Percentiles rank a stretch among this genome's conserved stretches.
phyloP scores from a whole-genome alignment of 2,797 vertebrate genomes.

The Phoxinus dragarum region DNA sequence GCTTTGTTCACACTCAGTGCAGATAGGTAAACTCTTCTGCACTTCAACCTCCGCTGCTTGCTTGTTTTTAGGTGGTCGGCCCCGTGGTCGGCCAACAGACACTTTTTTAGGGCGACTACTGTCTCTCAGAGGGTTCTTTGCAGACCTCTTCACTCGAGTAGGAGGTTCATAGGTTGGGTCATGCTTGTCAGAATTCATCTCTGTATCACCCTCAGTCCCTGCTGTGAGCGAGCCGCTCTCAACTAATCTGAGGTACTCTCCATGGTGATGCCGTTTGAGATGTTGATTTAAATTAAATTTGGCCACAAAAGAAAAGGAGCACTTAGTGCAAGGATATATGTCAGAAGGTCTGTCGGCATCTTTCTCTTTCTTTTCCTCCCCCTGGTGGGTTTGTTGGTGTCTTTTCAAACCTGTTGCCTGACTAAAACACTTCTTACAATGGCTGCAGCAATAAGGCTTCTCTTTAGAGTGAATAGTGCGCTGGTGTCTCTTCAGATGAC shows the following conservation, averaged over 20 bases:
- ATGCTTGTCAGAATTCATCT: conserved; percentile 37
- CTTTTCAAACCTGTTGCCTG: conserved; percentile 78
- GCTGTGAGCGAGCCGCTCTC: conserved; percentile 21
- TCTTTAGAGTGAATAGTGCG: conserved; percentile 79
- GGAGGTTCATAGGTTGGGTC: conserved; percentile 61
- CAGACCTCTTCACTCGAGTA: conserved; percentile 28
- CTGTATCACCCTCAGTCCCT: not conserved
- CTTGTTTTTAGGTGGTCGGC: conserved; percentile 56
- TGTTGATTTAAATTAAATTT: conserved; percentile 72
- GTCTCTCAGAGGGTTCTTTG: conserved; percentile 12
- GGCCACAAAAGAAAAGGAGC: conserved; percentile 66
- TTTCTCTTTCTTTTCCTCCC: conserved; percentile 17
- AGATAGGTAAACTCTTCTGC: conserved; percentile 9
- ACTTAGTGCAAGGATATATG: conserved; percentile 68
- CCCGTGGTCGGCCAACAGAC: conserved; percentile 40
- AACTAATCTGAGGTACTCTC: conserved; percentile 51
- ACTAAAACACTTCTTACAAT: conserved; percentile 78
- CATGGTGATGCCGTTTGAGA: conserved; percentile 64
- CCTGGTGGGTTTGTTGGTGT: conserved; percentile 76
- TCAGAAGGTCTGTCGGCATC: not conserved
- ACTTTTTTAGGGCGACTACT: conserved; percentile 38
- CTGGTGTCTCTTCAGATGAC: conserved; percentile 78
- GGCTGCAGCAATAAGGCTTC: conserved; percentile 79
- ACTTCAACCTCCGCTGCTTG: not conserved
- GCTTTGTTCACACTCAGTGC: conserved; percentile 25